Evolutionary conservation across 2,888 invertebrate species (phyloP).

Genomic region (Notodonta dromedarius): DNA sequence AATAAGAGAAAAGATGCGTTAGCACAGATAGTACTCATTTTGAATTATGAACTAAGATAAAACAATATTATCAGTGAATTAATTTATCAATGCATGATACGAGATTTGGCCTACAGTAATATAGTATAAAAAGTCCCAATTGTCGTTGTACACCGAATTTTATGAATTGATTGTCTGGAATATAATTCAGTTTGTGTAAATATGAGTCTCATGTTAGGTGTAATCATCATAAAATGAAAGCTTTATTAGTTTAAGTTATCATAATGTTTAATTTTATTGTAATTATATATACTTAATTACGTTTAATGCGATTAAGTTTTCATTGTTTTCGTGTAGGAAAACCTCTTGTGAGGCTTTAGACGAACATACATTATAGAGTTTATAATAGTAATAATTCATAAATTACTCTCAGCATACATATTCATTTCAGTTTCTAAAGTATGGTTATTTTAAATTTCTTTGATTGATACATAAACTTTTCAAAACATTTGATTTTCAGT

Average conservation of each 20-base stretch:
- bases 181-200: slow-evolving; percentile 42
- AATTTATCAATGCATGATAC: neutral
- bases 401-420: no score
- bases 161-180: neutral
- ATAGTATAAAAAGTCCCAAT: neutral
- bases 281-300: slow-evolving; percentile 33
- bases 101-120: no score
- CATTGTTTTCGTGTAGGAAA: neutral
- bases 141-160: neutral
- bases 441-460: no score
- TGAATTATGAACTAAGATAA: neutral
- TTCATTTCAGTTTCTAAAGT: no score
- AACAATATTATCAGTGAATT: no score
- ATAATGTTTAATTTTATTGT: slow-evolving; percentile 30
- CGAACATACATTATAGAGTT: neutral
- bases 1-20: slow-evolving; percentile 51
- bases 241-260: slow-evolving; percentile 75
- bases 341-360: neutral
- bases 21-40: slow-evolving; percentile 48
- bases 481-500: no score
- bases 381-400: no score
- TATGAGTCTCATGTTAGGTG: slow-evolving; percentile 59
- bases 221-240: slow-evolving; percentile 70
- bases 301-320: slow-evolving; percentile 16
- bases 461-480: no score